Evolutionary conservation across 2,797 vertebrate species (phyloP).

Genomic region (Phaenicophaeus curvirostris): DNA sequence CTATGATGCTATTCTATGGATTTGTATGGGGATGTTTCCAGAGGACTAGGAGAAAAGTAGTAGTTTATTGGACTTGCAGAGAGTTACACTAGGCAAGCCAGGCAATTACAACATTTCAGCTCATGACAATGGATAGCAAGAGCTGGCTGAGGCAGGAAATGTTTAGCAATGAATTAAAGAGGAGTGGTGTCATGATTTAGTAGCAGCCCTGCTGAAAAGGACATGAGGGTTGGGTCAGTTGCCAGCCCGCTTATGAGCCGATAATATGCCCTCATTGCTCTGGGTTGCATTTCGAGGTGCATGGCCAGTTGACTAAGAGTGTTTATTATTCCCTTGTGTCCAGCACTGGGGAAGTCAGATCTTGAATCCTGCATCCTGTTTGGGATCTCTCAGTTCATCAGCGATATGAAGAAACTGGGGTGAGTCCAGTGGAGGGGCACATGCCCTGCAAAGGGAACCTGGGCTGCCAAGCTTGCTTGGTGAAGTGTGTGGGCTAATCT

Average conservation of each 20-base stretch:
- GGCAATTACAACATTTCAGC: not conserved
- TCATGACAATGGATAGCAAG: not conserved
- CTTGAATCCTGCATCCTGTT: not conserved
- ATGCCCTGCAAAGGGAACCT: not conserved
- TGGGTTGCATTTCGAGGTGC: not conserved
- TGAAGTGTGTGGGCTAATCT: accelerated
- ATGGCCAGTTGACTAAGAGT: too few species aligned
- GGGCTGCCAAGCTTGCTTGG: not conserved
- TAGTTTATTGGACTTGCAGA: not conserved
- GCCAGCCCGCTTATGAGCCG: not conserved
- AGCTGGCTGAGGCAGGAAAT: not conserved
- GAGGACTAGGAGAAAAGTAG: not conserved
- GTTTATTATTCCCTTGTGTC: not conserved
- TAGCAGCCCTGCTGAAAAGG: not conserved
- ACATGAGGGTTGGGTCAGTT: not conserved
- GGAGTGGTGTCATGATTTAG: not conserved
- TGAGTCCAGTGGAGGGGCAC: not conserved
- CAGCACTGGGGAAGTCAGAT: not conserved
- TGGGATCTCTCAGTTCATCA: not conserved
- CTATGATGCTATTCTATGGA: not conserved
- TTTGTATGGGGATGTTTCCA: not conserved
- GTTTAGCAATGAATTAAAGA: not conserved
- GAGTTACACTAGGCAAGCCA: not conserved
- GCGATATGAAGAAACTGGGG: not conserved
- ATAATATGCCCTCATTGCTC: not conserved